These are phyloP conservation scores for Coecobrya sp. DNA, from an alignment of 2,888 invertebrate species.

Conservation along the genomic window DNA sequence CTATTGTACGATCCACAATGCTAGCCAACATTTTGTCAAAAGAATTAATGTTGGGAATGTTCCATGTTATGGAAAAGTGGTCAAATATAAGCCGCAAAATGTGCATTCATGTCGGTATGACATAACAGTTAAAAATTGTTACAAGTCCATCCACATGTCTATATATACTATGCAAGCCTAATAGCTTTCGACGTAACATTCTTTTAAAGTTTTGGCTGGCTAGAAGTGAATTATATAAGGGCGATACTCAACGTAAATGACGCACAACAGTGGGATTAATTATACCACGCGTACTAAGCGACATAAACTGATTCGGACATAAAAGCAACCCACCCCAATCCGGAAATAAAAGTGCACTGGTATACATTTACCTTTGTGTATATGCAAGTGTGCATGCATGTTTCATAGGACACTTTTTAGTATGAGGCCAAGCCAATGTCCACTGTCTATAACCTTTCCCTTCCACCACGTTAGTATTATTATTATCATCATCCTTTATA, in stretches of 20 bases:
- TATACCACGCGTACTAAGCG: neutral
- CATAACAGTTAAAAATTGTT: neutral
- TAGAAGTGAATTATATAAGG: too few relatives aligned
- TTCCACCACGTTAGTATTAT: neutral
- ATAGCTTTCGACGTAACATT: neutral
- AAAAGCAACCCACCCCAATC: neutral
- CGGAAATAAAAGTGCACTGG: neutral
- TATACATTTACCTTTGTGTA: neutral
- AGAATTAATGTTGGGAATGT: neutral
- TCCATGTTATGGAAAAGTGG: neutral
- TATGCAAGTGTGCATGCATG: neutral
- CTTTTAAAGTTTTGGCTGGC: neutral
- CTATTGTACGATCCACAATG: neutral
- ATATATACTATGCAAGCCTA: neutral
- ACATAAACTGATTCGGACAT: neutral
- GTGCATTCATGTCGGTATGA: neutral
- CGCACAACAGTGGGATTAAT: neutral
- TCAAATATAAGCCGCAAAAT: neutral
- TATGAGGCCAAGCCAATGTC: too few relatives aligned
- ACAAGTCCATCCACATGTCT: neutral
- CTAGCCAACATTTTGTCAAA: constrained; percentile 2
- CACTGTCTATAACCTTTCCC: neutral
- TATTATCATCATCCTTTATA: constrained; percentile 10
- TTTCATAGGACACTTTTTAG: too few relatives aligned
- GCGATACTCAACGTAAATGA: neutral